These are phyloP conservation scores for Steinernema khuongi DNA, from an alignment of 1,140 invertebrate species.

Conservation along the genomic window DNA sequence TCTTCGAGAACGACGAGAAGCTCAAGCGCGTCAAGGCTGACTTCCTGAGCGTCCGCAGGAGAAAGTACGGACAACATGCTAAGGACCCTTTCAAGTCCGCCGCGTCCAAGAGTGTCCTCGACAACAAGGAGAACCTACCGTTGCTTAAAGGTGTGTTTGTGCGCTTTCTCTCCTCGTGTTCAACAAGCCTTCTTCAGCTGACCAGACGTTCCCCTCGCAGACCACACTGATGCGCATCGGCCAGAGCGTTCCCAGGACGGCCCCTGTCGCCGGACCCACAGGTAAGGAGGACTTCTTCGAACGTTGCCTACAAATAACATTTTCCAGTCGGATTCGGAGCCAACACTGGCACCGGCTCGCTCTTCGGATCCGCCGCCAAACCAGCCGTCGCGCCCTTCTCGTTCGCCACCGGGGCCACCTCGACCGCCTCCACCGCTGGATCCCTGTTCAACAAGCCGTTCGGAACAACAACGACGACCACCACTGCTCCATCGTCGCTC, in stretches of 20 bases:
- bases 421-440: not conserved
- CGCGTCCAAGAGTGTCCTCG: not conserved
- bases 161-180: not conserved
- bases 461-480: not conserved
- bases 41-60: not conserved
- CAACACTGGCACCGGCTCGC: not conserved
- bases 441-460: slow-evolving; percentile 2
- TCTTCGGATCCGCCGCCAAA: not conserved
- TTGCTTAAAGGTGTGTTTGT: not conserved
- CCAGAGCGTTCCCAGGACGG: not conserved
- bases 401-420: not conserved
- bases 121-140: not conserved
- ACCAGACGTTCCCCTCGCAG: not conserved
- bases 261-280: not conserved
- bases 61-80: not conserved
- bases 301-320: not conserved
- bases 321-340: not conserved
- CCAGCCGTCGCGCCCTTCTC: not conserved
- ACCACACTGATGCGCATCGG: not conserved
- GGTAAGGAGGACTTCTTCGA: not conserved
- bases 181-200: not conserved
- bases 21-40: not conserved
- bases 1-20: not conserved
- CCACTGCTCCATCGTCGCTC: not conserved
- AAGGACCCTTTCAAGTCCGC: not conserved